Evolutionary conservation across 2,797 vertebrate genomes (phyloP).

Genomic region (Coccyzus lansbergi): DNA sequence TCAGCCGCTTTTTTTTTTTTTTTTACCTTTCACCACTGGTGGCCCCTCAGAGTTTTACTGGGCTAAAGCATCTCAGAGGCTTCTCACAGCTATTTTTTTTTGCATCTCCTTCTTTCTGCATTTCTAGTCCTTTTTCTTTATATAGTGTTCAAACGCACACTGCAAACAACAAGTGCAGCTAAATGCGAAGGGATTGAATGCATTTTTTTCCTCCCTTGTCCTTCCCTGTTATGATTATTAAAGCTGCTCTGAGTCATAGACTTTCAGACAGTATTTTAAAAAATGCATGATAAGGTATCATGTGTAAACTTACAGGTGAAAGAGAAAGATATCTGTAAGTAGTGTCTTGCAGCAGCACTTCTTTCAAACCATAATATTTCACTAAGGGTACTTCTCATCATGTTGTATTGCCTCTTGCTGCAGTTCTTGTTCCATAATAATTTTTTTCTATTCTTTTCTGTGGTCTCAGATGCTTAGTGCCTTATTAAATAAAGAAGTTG

Average conservation of each 20-base stretch:
- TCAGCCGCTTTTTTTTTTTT: background rate
- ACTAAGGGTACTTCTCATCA: background rate
- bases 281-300: background rate
- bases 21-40: background rate
- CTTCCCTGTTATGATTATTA: background rate
- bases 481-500: background rate
- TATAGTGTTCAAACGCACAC: background rate
- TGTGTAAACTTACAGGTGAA: background rate
- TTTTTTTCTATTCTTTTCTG: background rate
- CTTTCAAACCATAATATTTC: background rate
- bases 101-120: background rate
- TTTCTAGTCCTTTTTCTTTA: background rate
- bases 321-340: background rate
- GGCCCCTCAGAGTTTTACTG: background rate
- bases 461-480: background rate
- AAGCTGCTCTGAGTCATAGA: background rate
- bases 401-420: background rate
- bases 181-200: background rate
- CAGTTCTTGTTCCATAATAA: background rate
- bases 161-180: background rate
- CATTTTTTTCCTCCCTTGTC: background rate
- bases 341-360: background rate
- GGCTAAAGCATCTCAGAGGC: background rate
- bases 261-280: background rate
- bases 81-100: background rate